Conservation (phyloP, 2,113 vertebrate species). For the Gorsachius goisagi region DNA sequence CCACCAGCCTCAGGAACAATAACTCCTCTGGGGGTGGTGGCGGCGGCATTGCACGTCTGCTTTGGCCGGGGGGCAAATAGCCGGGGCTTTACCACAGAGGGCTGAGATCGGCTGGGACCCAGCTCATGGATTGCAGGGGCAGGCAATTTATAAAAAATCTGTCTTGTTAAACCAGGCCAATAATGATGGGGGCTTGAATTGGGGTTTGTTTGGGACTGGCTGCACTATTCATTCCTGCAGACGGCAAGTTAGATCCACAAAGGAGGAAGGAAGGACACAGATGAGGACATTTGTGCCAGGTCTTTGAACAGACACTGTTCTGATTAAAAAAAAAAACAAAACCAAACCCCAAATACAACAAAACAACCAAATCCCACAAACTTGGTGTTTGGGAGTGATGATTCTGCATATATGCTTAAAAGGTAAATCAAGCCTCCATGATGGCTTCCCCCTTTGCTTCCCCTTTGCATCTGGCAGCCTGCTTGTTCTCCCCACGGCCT, state of each 20-base stretch:
- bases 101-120: neutral
- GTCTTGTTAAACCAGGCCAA: neutral
- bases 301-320: neutral
- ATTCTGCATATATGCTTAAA: neutral
- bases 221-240: neutral
- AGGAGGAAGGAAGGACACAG: conserved; percentile 30
- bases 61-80: neutral
- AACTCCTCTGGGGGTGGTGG: neutral
- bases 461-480: neutral
- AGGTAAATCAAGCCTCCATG: conserved; percentile 39
- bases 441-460: conserved; percentile 39
- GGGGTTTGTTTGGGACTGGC: neutral
- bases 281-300: neutral
- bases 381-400: neutral
- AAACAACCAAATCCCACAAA: neutral
- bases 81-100: neutral
- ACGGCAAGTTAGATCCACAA: conserved; percentile 1
- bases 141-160: neutral
- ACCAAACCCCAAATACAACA: neutral
- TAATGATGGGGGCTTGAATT: neutral
- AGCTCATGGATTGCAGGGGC: neutral
- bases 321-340: neutral
- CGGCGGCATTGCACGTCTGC: neutral
- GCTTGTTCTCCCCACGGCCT: neutral
- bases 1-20: conserved; percentile 16